Evolutionary conservation across 1,140 invertebrate species (phyloP), one percentile per base, ranked within the genome.

Genomic region (Pygmarrhopalites habei): DNA sequence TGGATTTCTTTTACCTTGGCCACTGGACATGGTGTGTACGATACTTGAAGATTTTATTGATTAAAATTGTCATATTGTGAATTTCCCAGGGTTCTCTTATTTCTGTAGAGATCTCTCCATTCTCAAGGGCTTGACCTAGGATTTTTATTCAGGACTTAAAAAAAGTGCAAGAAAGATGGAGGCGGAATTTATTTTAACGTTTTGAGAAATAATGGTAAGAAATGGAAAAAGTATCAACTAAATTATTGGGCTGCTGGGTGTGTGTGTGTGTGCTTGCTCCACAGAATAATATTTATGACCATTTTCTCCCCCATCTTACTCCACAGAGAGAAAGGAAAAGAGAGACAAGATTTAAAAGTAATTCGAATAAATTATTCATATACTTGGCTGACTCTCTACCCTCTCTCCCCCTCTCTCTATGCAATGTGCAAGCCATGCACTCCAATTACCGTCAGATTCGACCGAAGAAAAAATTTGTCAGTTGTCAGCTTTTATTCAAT

Each of bases 401-500:
- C n/a, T n/a, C n/a, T n/a, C n/a, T 39, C 17, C 35, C 35, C 7
- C 7, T 7, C 35, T 10, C 35, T 10, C 10, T 7, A 39, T 17
- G 10, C 35, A 39, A 10, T 39, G 35, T 39, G 7, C 35, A 39
- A 10, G 17, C 35, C 35, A 19, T 49, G 19, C 46, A 10, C 10
- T 21, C 23, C 10, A 7, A 10, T 7, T 14, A 17, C 19, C 46
- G 10, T 49, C 10, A 14, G 5, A 19, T 49, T 25, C 19, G 10
- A 49, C n/a, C n/a, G n/a, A 49, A 21, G 46, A 25, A 49, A 25
- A 17, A 49, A 49, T 49, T 49, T 49, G 35, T 39, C 35, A 39
- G 10, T 39, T 39, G 35, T 39, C 35, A 39, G 35, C 35, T 17
- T 17, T 39, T 39, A 39, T 39, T 39, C 10, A 39, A 39, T 39